phyloP scores from a whole-genome alignment of 1,140 invertebrate species.

The Heliothis virescens region DNA sequence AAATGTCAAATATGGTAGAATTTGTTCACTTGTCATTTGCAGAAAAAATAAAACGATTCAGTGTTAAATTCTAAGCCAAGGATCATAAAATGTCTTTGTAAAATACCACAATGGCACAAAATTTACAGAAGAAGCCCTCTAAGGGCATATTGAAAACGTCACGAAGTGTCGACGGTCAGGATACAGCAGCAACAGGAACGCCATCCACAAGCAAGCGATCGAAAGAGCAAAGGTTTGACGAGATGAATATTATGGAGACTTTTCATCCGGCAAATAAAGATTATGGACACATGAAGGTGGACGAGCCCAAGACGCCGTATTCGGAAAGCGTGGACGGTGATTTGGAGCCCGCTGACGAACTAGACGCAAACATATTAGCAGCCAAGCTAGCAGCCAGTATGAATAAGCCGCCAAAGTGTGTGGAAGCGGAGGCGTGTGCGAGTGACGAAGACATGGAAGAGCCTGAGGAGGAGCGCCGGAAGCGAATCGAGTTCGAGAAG shows the following conservation, averaged over 20 bases:
- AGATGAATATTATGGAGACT: constrained; percentile 99
- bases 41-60: constrained; percentile 61
- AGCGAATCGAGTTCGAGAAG: constrained; percentile 93
- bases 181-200: constrained; percentile 56
- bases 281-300: constrained; percentile 99
- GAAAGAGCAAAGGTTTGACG: constrained; percentile 98
- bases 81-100: constrained; percentile 65
- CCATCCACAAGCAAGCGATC: constrained; percentile 87
- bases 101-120: constrained; percentile 78
- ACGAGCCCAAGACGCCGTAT: constrained; percentile 99
- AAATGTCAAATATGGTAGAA: constrained; percentile 58
- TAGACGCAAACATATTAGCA: constrained; percentile 92
- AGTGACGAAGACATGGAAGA: constrained; percentile 88
- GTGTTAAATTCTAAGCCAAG: constrained; percentile 50
- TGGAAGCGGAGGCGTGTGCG: constrained; percentile 79
- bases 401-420: constrained; percentile 81
- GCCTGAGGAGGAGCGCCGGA: constrained; percentile 88
- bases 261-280: constrained; percentile 99
- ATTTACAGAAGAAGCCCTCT: constrained; percentile 90
- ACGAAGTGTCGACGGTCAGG: constrained; percentile 89
- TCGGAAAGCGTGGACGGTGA: constrained; percentile 90
- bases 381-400: constrained; percentile 89
- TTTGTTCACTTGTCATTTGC: constrained; percentile 57
- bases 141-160: constrained; percentile 97
- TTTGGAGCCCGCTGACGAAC: constrained; percentile 89